Evolutionary conservation across 2,888 invertebrate genomes (phyloP), one percentile per base, ranked within the genome.

Genomic region (Mesorhabditis spiculigera): DNA sequence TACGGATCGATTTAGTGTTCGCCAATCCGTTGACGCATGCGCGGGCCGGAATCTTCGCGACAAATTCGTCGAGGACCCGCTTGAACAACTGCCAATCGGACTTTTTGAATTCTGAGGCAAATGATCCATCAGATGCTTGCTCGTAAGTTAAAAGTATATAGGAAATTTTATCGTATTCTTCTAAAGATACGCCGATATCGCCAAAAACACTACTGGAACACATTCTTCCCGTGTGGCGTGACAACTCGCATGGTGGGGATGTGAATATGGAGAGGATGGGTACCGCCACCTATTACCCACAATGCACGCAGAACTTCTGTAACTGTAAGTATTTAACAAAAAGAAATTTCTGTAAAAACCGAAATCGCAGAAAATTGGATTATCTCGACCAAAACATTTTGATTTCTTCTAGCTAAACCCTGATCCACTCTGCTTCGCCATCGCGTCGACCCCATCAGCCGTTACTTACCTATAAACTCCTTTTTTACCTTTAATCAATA

Each of bases 191-290:
- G 75, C 76, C 6, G 71, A 70, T 13, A 69, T 75, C 6, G 77
- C n/a, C n/a, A n/a, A n/a, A n/a, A n/a, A n/a, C n/a, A n/a, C 72
- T 77, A 77, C 63, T 69, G 66, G 61, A 64, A 58, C n/a, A 43
- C 75, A 43, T 81, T 81, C 73, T 65, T 68, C 63, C 63, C 69
- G 13, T 73, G 71, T 8, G 77, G 78, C 70, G 66, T 63, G 4
- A 58, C n/a, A 5, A 73, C 77, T n/a, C 3, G 70, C 69, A 5
- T 75, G 73, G 68, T 81, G 75, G 72, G 81, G 79, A 16, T 81
- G 81, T 66, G 77, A 81, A 66, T 79, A 79, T 72, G 81, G n/a
- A 76, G 71, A 72, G 78, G 62, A 71, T 72, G 43, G 79, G 78
- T 66, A 75, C 78, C 45, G 72, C 78, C 63, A 70, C 75, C 50